phyloP scores from a whole-genome alignment of 35 echinoderm and acorn worm genomes.

The Ptychodera flava region DNA sequence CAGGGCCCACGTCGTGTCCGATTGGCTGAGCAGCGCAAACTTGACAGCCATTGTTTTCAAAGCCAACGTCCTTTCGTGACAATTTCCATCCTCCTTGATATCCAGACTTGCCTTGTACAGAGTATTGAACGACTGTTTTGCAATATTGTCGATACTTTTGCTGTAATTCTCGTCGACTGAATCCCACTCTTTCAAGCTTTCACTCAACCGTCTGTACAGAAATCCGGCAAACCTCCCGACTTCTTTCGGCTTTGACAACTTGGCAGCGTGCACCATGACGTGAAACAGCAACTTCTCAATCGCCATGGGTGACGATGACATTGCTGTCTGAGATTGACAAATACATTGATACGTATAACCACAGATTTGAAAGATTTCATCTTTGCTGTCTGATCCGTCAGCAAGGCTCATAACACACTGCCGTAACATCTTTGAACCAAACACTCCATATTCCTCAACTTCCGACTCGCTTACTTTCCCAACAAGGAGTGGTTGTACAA shows the following conservation, averaged over 20 bases:
- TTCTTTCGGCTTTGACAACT: neutral
- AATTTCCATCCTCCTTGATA: neutral
- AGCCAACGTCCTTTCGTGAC: neutral
- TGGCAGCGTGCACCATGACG: neutral
- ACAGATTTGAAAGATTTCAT: neutral
- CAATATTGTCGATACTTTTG: neutral
- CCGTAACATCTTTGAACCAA: neutral
- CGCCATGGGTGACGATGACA: neutral
- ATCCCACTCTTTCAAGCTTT: neutral
- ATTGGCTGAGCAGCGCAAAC: neutral
- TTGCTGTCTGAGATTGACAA: neutral
- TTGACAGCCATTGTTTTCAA: neutral
- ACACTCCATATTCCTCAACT: no score
- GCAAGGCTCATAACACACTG: neutral
- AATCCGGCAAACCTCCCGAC: neutral
- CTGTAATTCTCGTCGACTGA: neutral
- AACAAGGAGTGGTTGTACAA: no score
- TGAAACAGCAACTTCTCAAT: neutral
- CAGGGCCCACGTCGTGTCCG: neutral
- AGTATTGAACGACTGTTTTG: neutral
- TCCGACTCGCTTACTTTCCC: no score
- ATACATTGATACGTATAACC: neutral
- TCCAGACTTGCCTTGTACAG: neutral
- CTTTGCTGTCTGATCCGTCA: neutral
- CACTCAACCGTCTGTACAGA: neutral